Conservation (phyloP, 2,888 invertebrate genomes). For the Lordiphosa fenestrarum region DNA sequence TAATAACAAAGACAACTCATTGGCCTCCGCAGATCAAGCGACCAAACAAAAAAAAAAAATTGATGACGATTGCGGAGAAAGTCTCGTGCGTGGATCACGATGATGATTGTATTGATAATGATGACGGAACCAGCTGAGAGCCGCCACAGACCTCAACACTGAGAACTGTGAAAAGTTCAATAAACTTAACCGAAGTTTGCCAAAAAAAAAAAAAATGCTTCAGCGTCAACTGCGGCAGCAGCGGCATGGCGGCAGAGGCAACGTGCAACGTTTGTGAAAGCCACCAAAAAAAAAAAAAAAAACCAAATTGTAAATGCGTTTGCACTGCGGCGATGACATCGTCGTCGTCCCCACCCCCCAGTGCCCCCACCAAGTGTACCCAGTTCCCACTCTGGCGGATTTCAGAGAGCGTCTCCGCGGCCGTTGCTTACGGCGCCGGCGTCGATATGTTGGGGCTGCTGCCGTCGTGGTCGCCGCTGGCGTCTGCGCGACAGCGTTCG, state of each 20-base stretch:
- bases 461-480: slow-evolving; percentile 40
- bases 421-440: slow-evolving; percentile 24
- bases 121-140: slow-evolving; percentile 50
- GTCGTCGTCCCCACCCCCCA: slow-evolving; percentile 25
- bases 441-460: slow-evolving; percentile 15
- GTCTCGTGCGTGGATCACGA: slow-evolving; percentile 52
- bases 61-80: slow-evolving; percentile 75
- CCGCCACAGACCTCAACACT: slow-evolving; percentile 18
- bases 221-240: slow-evolving; percentile 28
- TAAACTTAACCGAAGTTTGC: slow-evolving; percentile 72
- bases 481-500: slow-evolving; percentile 73
- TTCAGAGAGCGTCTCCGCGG: slow-evolving; percentile 13
- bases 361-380: slow-evolving; percentile 17
- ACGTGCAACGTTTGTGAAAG: slow-evolving; percentile 68
- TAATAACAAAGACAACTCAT: slow-evolving; percentile 6
- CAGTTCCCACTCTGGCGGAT: slow-evolving; percentile 16
- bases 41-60: slow-evolving; percentile 37
- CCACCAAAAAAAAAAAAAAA: slow-evolving; percentile 27
- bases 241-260: slow-evolving; percentile 31
- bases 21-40: background rate
- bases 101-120: slow-evolving; percentile 28
- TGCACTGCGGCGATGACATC: slow-evolving; percentile 53
- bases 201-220: slow-evolving; percentile 62
- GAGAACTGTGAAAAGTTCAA: slow-evolving; percentile 71
- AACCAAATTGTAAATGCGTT: slow-evolving; percentile 56